Evolutionary conservation across 2,797 vertebrate genomes (phyloP).

Genomic region (Bradypus variegatus): DNA sequence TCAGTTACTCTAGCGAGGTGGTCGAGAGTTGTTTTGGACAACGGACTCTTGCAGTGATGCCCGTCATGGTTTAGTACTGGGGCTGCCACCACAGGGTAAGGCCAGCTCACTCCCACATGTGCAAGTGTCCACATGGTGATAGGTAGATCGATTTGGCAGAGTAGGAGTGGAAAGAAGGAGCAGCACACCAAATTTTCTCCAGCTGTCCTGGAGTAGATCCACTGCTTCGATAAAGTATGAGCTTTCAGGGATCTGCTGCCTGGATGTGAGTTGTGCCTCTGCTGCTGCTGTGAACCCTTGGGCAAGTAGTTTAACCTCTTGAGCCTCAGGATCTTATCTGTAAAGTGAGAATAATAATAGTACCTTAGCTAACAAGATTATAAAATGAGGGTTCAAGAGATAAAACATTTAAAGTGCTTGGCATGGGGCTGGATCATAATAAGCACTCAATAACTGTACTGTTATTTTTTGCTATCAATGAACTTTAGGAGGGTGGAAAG

Average conservation of each 20-base stretch:
- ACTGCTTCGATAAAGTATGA: not conserved
- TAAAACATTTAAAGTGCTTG: not conserved
- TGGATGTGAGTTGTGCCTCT: not conserved
- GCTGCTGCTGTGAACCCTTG: not conserved
- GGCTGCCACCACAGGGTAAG: not conserved
- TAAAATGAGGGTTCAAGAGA: constrained; percentile 2
- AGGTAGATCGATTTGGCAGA: not conserved
- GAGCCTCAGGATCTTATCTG: not conserved
- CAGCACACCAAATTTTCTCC: not conserved
- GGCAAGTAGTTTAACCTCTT: not conserved
- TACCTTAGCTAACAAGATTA: not conserved
- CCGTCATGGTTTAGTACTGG: not conserved
- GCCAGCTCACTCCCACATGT: constrained; percentile 27
- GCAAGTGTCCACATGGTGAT: not conserved
- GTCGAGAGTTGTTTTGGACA: constrained; percentile 7
- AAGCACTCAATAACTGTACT: not conserved
- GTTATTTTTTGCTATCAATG: not conserved
- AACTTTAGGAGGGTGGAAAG: not conserved
- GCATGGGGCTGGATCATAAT: not conserved
- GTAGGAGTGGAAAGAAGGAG: not conserved
- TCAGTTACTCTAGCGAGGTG: not conserved
- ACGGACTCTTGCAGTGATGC: not conserved
- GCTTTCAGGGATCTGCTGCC: not conserved
- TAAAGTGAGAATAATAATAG: not conserved
- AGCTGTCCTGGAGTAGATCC: not conserved